Percentiles rank a stretch among this genome's conserved stretches.
Conservation (phyloP, 2,113 vertebrate species). For the Cryptotis parvus region DNA sequence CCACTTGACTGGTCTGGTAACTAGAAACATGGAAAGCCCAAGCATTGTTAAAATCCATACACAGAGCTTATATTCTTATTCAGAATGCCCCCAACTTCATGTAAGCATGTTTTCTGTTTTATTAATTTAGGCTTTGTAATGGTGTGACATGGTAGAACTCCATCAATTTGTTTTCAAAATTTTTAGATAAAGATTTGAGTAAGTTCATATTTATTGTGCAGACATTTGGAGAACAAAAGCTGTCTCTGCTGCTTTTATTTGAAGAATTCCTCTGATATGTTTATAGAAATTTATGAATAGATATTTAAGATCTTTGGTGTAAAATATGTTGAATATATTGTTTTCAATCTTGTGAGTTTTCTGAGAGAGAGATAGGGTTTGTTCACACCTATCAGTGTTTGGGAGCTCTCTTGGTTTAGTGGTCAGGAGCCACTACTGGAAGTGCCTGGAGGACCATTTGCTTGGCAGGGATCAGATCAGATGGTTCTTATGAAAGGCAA, state of each 20-base stretch:
- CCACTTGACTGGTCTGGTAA: background rate
- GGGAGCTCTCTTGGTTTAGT: too few relatives aligned
- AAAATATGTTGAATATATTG: background rate
- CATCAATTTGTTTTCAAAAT: constrained; percentile 64
- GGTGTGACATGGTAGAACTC: constrained; percentile 44
- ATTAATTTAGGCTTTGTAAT: constrained; percentile 61
- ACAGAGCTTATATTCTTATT: constrained; percentile 51
- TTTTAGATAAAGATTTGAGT: constrained; percentile 64
- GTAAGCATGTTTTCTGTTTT: constrained; percentile 37
- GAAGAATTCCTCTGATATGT: constrained; percentile 14
- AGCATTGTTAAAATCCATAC: background rate
- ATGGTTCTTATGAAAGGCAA: too few relatives aligned
- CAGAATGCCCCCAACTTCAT: background rate
- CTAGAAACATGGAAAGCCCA: background rate
- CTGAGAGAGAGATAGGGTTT: too few relatives aligned
- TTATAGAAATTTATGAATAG: constrained; percentile 13
- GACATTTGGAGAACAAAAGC: constrained; percentile 79
- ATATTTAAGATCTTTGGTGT: constrained; percentile 38
- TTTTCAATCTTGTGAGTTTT: background rate
- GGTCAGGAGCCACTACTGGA: too few relatives aligned
- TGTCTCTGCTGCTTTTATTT: constrained; percentile 43
- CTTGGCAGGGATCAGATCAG: too few relatives aligned
- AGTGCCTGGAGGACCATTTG: too few relatives aligned
- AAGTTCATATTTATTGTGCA: constrained; percentile 58
- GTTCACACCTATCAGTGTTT: too few relatives aligned